Conservation (phyloP, 2,888 invertebrate species). For the Poecilobothrus nobilitatus region DNA sequence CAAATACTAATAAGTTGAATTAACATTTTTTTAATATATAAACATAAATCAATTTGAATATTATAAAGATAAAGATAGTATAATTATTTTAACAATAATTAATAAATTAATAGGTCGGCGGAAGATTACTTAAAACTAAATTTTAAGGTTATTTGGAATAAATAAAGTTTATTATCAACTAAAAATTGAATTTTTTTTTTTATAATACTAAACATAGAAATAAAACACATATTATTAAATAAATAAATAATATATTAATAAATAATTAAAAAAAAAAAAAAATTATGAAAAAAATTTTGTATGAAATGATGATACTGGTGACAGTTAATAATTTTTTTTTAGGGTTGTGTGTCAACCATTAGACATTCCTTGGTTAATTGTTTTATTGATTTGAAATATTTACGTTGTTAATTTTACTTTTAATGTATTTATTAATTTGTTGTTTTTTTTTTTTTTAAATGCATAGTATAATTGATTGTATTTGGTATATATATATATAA, state of each 20-base stretch:
- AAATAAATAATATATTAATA: not conserved
- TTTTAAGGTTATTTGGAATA: too few relatives aligned
- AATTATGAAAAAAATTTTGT: not conserved
- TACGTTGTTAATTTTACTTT: conserved; percentile 16
- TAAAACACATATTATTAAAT: not conserved
- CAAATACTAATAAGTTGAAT: too few relatives aligned
- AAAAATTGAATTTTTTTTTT: too few relatives aligned
- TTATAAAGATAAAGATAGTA: too few relatives aligned
- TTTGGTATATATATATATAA: too few relatives aligned
- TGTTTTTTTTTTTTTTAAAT: conserved; percentile 18
- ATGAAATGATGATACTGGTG: not conserved
- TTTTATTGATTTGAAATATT: conserved; percentile 9
- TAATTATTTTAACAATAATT: too few relatives aligned
- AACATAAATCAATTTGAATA: too few relatives aligned
- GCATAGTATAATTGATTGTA: too few relatives aligned
- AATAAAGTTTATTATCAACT: too few relatives aligned
- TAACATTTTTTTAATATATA: too few relatives aligned
- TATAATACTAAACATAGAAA: not conserved
- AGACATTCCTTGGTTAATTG: conserved; percentile 33
- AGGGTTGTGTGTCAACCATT: conserved; percentile 42
- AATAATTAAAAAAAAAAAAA: not conserved
- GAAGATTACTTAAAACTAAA: not conserved
- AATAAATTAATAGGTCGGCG: not conserved
- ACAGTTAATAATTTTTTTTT: conserved; percentile 8
- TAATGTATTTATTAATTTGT: conserved; percentile 20